These are phyloP conservation scores for Dynastes grantii DNA, from an alignment of 2,888 invertebrate species.

Conservation along the genomic window DNA sequence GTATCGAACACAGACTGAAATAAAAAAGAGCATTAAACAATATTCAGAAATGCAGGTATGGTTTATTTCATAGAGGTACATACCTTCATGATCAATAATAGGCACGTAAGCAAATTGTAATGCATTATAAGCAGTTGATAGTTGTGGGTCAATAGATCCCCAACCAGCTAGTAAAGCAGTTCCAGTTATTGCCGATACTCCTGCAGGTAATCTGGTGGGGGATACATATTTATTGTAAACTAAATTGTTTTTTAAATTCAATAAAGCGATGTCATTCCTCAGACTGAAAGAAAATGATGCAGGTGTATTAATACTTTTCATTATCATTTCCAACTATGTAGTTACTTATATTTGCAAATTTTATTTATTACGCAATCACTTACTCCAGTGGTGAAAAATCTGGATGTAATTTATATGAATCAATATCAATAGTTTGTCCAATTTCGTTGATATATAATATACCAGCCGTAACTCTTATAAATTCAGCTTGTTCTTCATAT, in stretches of 20 bases:
- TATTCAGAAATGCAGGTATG: not conserved
- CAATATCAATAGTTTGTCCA: constrained; percentile 3
- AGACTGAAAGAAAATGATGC: not conserved
- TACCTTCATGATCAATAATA: constrained; percentile 16
- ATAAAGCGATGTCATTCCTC: not conserved
- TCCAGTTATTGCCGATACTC: not conserved
- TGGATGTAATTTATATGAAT: not conserved
- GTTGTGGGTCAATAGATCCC: not conserved
- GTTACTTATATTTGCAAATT: not conserved
- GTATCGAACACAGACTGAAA: not conserved
- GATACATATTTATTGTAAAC: constrained; percentile 16
- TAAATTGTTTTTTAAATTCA: not conserved
- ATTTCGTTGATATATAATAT: not conserved
- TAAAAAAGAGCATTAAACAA: not conserved
- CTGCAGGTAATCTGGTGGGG: not conserved
- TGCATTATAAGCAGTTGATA: not conserved
- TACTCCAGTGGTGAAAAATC: not conserved
- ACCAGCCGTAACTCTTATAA: constrained; percentile 13
- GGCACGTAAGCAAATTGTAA: constrained; percentile 14
- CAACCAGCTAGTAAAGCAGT: constrained; percentile 9
- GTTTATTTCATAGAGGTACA: not conserved
- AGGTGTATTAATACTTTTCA: too few relatives aligned
- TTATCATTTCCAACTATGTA: too few relatives aligned
- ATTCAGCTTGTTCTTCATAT: not conserved
- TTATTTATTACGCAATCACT: not conserved